phyloP scores from a whole-genome alignment of 2,888 invertebrate species.

The Nemotelus nigrinus region DNA sequence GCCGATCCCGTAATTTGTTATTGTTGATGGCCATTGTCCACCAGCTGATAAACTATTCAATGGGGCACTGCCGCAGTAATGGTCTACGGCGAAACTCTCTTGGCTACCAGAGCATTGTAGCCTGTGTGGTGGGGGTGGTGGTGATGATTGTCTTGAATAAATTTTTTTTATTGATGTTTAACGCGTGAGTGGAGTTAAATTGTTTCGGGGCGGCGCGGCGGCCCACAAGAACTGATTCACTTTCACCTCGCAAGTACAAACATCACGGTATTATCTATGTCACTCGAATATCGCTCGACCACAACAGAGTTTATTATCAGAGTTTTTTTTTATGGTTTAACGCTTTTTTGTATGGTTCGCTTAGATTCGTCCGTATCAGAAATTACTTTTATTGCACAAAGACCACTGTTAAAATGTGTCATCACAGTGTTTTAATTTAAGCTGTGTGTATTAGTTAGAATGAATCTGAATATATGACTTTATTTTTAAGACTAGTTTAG shows the following conservation, averaged over 20 bases:
- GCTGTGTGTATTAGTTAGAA: neutral
- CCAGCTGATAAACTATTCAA: slow-evolving; percentile 56
- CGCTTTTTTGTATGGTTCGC: neutral
- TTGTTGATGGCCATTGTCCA: slow-evolving; percentile 59
- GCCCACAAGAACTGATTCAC: slow-evolving; percentile 3
- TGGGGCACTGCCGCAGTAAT: slow-evolving; percentile 62
- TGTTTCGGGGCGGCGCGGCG: neutral
- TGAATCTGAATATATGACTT: neutral
- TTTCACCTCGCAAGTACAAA: slow-evolving; percentile 19
- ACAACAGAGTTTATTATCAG: neutral
- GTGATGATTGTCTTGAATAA: slow-evolving; percentile 66
- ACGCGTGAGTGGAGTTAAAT: neutral
- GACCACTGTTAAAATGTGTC: slow-evolving; percentile 7
- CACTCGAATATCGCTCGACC: neutral
- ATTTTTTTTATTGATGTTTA: slow-evolving; percentile 57
- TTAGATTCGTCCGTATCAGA: neutral
- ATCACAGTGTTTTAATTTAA: slow-evolving; percentile 22
- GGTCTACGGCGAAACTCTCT: slow-evolving; percentile 66
- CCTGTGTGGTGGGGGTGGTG: slow-evolving; percentile 66
- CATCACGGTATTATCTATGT: neutral
- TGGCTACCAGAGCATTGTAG: slow-evolving; percentile 67
- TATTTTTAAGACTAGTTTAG: neutral
- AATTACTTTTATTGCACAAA: neutral
- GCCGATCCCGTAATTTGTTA: slow-evolving; percentile 53
- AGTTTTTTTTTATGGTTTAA: neutral